Evolutionary conservation across 2,797 vertebrate genomes (phyloP).

Genomic region (Notamacropus eugenii): DNA sequence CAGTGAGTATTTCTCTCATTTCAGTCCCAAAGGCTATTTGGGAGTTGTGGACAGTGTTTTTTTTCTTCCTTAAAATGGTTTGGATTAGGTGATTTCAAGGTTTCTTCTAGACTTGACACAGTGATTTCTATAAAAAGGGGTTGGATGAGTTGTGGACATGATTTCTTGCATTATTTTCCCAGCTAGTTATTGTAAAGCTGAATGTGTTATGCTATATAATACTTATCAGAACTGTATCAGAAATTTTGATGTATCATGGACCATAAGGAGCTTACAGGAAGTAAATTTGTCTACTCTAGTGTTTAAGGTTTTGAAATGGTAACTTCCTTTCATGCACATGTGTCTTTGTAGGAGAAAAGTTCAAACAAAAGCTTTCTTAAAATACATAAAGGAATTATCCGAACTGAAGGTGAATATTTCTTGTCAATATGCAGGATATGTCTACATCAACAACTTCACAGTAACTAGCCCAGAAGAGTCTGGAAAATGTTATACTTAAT

Average conservation of each 20-base stretch:
- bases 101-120: not conserved
- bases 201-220: not conserved
- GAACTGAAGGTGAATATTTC: constrained; percentile 2
- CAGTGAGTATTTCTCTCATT: not conserved
- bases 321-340: not conserved
- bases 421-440: not conserved
- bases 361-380: not conserved
- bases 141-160: constrained; percentile 9
- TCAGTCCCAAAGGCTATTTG: not conserved
- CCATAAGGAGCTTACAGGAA: not conserved
- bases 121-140: not conserved
- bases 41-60: not conserved
- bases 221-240: not conserved
- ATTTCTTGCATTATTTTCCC: constrained; percentile 20
- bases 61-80: not conserved
- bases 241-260: rapidly evolving
- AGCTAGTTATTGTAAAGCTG: constrained; percentile 2
- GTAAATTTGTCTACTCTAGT: not conserved
- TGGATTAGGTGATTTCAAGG: not conserved
- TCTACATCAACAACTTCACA: not conserved
- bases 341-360: not conserved
- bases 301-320: not conserved
- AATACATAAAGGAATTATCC: not conserved
- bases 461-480: not conserved
- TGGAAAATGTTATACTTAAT: not conserved